Percentiles rank a stretch among this genome's conserved stretches.
phyloP scores from a whole-genome alignment of 2,113 vertebrate species.

The Clarias batrachus region DNA sequence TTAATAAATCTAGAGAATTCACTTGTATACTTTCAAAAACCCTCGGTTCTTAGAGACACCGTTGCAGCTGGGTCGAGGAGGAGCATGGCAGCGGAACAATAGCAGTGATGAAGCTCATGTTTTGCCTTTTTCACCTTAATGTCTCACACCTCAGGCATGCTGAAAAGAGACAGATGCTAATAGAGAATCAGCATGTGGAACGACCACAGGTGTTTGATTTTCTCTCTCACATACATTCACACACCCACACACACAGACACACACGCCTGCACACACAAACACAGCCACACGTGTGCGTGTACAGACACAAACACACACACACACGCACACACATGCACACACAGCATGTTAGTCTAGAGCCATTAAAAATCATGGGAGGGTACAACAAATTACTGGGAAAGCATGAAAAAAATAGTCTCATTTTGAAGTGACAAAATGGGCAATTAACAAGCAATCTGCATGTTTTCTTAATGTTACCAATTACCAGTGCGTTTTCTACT shows the following conservation, averaged over 20 bases:
- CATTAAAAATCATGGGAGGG: constrained; percentile 49
- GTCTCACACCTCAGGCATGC: constrained; percentile 5
- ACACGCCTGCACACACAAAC: neutral
- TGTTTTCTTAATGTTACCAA: constrained; percentile 48
- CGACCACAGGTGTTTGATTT: constrained; percentile 8
- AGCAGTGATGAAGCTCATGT: constrained; percentile 16
- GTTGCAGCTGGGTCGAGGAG: neutral
- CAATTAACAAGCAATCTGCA: constrained; percentile 50
- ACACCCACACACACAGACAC: neutral
- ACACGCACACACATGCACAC: constrained; percentile 7
- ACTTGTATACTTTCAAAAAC: neutral
- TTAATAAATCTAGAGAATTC: neutral
- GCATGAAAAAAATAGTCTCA: constrained; percentile 47
- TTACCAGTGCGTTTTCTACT: constrained; percentile 33
- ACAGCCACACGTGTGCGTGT: neutral
- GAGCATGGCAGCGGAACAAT: neutral
- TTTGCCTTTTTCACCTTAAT: constrained; percentile 20
- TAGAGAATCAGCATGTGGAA: constrained; percentile 32
- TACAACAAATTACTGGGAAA: constrained; percentile 56
- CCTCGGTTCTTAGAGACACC: neutral
- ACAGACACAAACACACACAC: neutral
- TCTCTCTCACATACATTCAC: neutral
- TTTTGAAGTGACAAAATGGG: constrained; percentile 48
- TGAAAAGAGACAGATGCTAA: constrained; percentile 26
- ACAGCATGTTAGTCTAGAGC: constrained; percentile 32